These are phyloP conservation scores for Zaprionus africanus DNA, from an alignment of 1,140 invertebrate species.

Conservation along the genomic window DNA sequence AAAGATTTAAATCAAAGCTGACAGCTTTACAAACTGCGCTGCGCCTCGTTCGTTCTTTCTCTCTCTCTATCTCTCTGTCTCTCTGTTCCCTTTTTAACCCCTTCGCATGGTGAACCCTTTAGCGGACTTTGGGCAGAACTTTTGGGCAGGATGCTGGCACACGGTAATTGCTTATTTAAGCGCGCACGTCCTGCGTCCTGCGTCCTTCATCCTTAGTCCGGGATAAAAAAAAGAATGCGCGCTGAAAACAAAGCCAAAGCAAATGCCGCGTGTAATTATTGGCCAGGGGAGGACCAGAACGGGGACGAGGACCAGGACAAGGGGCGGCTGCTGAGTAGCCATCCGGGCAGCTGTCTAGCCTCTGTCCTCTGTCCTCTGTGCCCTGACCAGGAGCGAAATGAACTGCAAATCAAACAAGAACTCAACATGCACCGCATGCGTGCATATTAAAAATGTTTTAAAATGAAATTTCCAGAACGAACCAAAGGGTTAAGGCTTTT, in stretches of 20 bases:
- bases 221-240: slow-evolving; percentile 38
- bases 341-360: slow-evolving; percentile 74
- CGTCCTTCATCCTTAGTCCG: slow-evolving; percentile 26
- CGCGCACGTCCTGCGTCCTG: slow-evolving; percentile 73
- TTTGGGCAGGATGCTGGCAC: slow-evolving; percentile 73
- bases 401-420: slow-evolving; percentile 68
- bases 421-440: slow-evolving; percentile 62
- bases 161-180: slow-evolving; percentile 82
- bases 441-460: slow-evolving; percentile 81
- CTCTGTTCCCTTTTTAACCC: slow-evolving; percentile 60
- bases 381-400: slow-evolving; percentile 54
- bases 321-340: slow-evolving; percentile 33
- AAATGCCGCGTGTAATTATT: slow-evolving; percentile 80
- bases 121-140: slow-evolving; percentile 68
- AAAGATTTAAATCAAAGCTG: slow-evolving; percentile 77
- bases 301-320: not conserved
- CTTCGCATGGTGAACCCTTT: slow-evolving; percentile 51
- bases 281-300: slow-evolving; percentile 21
- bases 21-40: slow-evolving; percentile 52
- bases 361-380: slow-evolving; percentile 56
- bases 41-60: not conserved
- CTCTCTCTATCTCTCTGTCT: slow-evolving; percentile 11
- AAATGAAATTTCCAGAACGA: slow-evolving; percentile 48
- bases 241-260: slow-evolving; percentile 64
- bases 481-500: slow-evolving; percentile 65